A percentile compares a stretch with the other conserved stretches of the same genome.
phyloP scores from a whole-genome alignment of 2,888 invertebrate genomes.

The Germaria angustata region DNA sequence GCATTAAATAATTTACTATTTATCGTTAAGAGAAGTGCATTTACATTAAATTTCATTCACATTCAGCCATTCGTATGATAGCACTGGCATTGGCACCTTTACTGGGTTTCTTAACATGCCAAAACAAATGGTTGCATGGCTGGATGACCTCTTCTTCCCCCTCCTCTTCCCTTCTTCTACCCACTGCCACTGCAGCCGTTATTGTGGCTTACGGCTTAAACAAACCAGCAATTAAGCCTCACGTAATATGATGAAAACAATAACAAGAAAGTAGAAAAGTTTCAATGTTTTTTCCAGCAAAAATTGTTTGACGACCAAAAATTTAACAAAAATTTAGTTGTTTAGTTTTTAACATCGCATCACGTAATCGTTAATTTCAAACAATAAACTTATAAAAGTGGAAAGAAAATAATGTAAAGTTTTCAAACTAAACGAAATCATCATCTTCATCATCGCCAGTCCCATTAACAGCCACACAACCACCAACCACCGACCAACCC shows the following conservation, averaged over 20 bases:
- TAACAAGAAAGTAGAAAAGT: slow-evolving; percentile 29
- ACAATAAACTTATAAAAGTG: slow-evolving; percentile 33
- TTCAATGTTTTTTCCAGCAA: slow-evolving; percentile 21
- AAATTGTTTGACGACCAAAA: slow-evolving; percentile 44
- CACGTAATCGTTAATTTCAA: slow-evolving; percentile 56
- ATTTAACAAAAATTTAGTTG: slow-evolving; percentile 21
- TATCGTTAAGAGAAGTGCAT: slow-evolving; percentile 37
- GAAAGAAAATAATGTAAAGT: slow-evolving; percentile 19
- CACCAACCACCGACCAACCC: slow-evolving; percentile 11
- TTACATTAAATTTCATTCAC: slow-evolving; percentile 37
- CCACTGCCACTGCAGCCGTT: background rate
- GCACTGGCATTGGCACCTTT: slow-evolving; percentile 59
- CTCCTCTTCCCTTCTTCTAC: background rate
- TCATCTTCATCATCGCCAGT: background rate
- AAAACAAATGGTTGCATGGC: slow-evolving; percentile 24
- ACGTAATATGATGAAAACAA: slow-evolving; percentile 56
- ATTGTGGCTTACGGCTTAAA: slow-evolving; percentile 23
- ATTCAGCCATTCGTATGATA: slow-evolving; percentile 44
- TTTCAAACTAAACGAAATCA: slow-evolving; percentile 27
- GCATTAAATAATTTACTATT: slow-evolving; percentile 44
- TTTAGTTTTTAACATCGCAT: slow-evolving; percentile 46
- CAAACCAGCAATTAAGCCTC: slow-evolving; percentile 48
- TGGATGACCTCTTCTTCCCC: background rate
- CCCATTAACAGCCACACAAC: background rate
- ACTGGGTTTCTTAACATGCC: slow-evolving; percentile 43